These are phyloP conservation scores for Pemphredon lugubris DNA, from an alignment of 2,888 invertebrate genomes.

Conservation along the genomic window DNA sequence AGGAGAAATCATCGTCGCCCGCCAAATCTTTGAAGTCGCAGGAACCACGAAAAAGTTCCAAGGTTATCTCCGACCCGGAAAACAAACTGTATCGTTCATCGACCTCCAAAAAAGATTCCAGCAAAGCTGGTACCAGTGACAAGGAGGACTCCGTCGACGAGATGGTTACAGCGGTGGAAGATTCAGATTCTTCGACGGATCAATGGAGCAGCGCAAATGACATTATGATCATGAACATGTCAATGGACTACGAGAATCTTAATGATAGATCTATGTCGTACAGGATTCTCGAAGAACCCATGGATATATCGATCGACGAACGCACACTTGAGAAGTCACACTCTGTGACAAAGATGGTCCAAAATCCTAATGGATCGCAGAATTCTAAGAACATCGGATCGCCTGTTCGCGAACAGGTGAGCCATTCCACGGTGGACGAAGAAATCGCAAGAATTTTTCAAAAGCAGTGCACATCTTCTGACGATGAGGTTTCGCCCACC, in stretches of 20 bases:
- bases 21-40: neutral
- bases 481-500: slow-evolving; percentile 17
- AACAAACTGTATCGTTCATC: neutral
- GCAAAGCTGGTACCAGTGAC: neutral
- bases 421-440: slow-evolving; percentile 22
- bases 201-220: slow-evolving; percentile 18
- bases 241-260: neutral
- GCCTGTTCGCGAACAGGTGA: neutral
- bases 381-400: too few relatives aligned
- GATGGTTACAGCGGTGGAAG: slow-evolving; percentile 23
- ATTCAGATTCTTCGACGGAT: slow-evolving; percentile 19
- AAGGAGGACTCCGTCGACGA: slow-evolving; percentile 11
- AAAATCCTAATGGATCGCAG: too few relatives aligned
- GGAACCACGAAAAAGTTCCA: neutral
- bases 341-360: too few relatives aligned
- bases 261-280: neutral
- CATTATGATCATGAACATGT: slow-evolving; percentile 11
- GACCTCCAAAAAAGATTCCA: neutral
- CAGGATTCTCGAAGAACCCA: slow-evolving; percentile 2
- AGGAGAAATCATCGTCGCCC: neutral
- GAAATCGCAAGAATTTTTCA: slow-evolving; percentile 41
- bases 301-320: slow-evolving; percentile 37
- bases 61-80: neutral
- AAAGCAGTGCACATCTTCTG: slow-evolving; percentile 36
- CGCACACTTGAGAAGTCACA: neutral